Evolutionary conservation across 2,797 vertebrate genomes (phyloP).

Genomic region (Halcyon leucocephala): DNA sequence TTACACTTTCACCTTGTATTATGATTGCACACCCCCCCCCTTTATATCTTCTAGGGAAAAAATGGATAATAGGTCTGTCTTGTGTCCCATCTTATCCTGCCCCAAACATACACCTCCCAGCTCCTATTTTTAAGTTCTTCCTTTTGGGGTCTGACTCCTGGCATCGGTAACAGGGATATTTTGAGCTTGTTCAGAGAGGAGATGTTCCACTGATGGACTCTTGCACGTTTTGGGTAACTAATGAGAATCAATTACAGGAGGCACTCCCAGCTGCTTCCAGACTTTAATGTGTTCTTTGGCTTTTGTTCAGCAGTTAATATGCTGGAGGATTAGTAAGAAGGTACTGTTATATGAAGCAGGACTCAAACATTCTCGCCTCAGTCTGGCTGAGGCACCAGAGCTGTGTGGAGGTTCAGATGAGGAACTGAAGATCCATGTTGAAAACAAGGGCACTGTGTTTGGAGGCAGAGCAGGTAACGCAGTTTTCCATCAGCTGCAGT

Average conservation of each 20-base stretch:
- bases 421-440: fast-evolving
- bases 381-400: neutral
- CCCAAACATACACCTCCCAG: neutral
- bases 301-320: neutral
- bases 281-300: slow-evolving; percentile 32
- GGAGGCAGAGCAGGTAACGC: neutral
- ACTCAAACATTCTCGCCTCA: neutral
- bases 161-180: neutral
- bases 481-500: neutral
- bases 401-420: neutral
- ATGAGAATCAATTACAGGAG: neutral
- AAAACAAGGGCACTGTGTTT: neutral
- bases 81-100: fast-evolving
- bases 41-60: neutral
- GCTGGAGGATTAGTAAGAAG: neutral
- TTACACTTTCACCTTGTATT: neutral
- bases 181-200: neutral
- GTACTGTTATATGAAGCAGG: neutral
- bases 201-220: neutral
- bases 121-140: neutral
- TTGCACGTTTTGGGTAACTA: neutral
- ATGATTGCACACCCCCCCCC: fast-evolving
- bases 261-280: neutral
- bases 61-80: fast-evolving
- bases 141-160: neutral